Percentiles rank a stretch among this genome's conserved stretches.
These are phyloP conservation scores for Helicoverpa assulta DNA, from an alignment of 2,888 invertebrate genomes.

Conservation along the genomic window DNA sequence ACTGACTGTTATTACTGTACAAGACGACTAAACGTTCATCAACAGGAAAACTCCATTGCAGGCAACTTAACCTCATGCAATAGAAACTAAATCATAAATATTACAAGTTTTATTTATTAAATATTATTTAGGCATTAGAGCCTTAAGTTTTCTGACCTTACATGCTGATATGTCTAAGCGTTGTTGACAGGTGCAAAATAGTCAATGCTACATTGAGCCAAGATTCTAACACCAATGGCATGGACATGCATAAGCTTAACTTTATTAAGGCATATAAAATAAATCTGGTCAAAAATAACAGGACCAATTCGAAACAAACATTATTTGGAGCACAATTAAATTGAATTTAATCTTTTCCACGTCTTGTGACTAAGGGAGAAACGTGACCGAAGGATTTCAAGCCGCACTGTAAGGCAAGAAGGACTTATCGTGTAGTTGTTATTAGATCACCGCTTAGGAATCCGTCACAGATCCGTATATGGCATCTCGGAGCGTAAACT, in stretches of 20 bases:
- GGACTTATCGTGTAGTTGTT: slow-evolving; percentile 57
- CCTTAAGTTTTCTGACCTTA: neutral
- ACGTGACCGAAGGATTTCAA: slow-evolving; percentile 65
- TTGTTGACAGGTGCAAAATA: too few species aligned
- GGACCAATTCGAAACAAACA: too few species aligned
- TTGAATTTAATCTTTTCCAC: slow-evolving; percentile 26
- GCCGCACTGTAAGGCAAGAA: slow-evolving; percentile 45
- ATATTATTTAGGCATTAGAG: slow-evolving; percentile 3
- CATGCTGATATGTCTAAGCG: too few species aligned
- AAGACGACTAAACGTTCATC: slow-evolving; percentile 37
- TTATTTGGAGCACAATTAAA: neutral
- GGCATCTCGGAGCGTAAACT: slow-evolving; percentile 49
- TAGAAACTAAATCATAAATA: slow-evolving; percentile 9
- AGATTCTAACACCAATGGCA: too few species aligned
- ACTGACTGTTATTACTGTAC: slow-evolving; percentile 55
- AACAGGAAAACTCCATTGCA: slow-evolving; percentile 60
- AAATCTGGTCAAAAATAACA: too few species aligned
- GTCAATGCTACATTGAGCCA: too few species aligned
- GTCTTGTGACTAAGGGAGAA: slow-evolving; percentile 35
- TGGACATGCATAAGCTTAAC: too few species aligned
- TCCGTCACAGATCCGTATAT: slow-evolving; percentile 65
- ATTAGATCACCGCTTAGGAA: slow-evolving; percentile 74
- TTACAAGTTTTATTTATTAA: slow-evolving; percentile 1
- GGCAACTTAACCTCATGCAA: slow-evolving; percentile 26
- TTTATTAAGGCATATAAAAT: too few species aligned